Conservation (phyloP, 1,140 invertebrate genomes). For the Melitaea cinxia region DNA sequence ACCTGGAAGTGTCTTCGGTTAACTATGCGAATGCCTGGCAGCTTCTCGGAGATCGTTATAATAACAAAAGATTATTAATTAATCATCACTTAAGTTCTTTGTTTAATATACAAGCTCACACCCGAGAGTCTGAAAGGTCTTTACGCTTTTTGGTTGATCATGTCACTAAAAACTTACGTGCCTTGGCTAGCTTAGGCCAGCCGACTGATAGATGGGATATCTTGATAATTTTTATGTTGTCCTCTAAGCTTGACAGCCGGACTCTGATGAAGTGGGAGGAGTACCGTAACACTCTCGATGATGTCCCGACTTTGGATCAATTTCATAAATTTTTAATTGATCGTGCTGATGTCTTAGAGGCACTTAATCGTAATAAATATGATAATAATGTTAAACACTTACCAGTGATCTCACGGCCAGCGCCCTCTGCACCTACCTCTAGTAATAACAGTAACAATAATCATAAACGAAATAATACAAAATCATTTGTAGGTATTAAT, state of each 20-base stretch:
- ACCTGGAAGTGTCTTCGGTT: constrained; percentile 8
- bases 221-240: background rate
- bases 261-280: constrained; percentile 24
- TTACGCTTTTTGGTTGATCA: constrained; percentile 46
- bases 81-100: constrained; percentile 9
- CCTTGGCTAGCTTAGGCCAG: constrained; percentile 42
- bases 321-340: constrained; percentile 41
- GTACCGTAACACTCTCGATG: too few species aligned
- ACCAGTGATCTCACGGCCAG: too few species aligned
- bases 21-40: constrained; percentile 20
- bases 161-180: constrained; percentile 45
- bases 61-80: constrained; percentile 7
- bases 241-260: constrained; percentile 43
- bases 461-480: too few species aligned
- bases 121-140: constrained; percentile 36
- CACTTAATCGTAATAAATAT: too few species aligned
- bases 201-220: constrained; percentile 30
- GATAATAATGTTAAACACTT: too few species aligned
- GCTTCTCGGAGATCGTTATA: constrained; percentile 8
- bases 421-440: too few species aligned
- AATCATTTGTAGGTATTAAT: too few species aligned
- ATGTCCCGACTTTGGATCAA: constrained; percentile 25
- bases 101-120: constrained; percentile 2
- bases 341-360: constrained; percentile 36
- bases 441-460: too few species aligned